Percentiles rank a stretch among this genome's conserved stretches.
Conservation (phyloP, 1,140 invertebrate species). For the Drosophila nigromelanica region DNA sequence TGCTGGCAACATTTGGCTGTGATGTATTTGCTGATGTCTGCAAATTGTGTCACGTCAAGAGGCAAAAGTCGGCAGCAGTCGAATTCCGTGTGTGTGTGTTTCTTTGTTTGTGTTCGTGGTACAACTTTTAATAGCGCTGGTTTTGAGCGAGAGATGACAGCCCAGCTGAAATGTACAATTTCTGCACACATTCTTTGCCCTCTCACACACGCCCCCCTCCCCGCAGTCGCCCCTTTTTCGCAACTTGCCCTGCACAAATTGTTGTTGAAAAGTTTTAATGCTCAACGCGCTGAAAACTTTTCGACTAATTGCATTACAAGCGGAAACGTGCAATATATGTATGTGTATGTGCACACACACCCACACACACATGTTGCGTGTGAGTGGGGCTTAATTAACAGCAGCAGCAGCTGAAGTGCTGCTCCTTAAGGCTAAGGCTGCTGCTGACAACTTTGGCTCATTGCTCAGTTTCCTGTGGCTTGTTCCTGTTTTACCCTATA, state of each 20-base stretch:
- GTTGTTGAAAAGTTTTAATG: conserved; percentile 62
- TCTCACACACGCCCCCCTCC: background rate
- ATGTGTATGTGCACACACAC: background rate
- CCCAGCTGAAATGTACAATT: conserved; percentile 30
- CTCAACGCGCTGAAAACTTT: conserved; percentile 66
- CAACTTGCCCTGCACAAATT: conserved; percentile 38
- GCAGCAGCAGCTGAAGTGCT: conserved; percentile 37
- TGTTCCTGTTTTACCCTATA: conserved; percentile 4
- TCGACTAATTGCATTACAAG: conserved; percentile 81
- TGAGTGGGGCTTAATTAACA: conserved; percentile 76
- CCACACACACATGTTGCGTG: conserved; percentile 35
- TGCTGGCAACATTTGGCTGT: conserved; percentile 31
- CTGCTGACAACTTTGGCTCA: conserved; percentile 25
- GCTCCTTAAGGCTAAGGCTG: conserved; percentile 32
- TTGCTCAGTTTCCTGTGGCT: conserved; percentile 26
- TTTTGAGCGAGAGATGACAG: conserved; percentile 15
- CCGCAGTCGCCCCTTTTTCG: background rate
- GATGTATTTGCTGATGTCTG: conserved; percentile 29
- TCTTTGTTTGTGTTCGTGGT: conserved; percentile 1
- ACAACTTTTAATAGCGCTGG: conserved; percentile 42
- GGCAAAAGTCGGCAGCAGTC: too few relatives aligned
- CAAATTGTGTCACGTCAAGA: conserved; percentile 30
- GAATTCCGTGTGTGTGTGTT: background rate
- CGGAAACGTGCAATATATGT: conserved; percentile 65
- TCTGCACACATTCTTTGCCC: conserved; percentile 6